Percentiles rank a stretch among this genome's conserved stretches.
phyloP scores from a whole-genome alignment of 2,797 vertebrate species.

The Threskiornis aethiopicus region DNA sequence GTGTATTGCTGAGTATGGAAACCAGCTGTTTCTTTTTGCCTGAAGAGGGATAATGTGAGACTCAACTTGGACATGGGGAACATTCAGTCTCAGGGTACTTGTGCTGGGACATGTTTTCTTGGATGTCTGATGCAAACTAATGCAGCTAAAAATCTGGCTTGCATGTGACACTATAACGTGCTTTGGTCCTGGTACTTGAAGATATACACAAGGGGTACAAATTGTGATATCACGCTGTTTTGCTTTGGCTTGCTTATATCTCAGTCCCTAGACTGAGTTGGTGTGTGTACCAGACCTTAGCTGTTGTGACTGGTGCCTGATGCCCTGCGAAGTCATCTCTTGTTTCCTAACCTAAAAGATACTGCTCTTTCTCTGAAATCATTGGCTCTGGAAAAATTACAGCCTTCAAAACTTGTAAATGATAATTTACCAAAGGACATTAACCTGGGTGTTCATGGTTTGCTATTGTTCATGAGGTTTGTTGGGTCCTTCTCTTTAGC shows the following conservation, averaged over 20 bases:
- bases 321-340: not conserved
- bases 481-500: not conserved
- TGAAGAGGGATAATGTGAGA: not conserved
- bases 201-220: not conserved
- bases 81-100: not conserved
- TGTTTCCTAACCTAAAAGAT: not conserved
- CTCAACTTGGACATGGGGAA: not conserved
- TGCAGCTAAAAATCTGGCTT: not conserved
- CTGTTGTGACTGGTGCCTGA: not conserved
- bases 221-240: not conserved
- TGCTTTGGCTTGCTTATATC: not conserved
- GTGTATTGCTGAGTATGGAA: not conserved
- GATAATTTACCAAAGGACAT: not conserved
- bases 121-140: not conserved
- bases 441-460: not conserved
- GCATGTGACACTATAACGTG: not conserved
- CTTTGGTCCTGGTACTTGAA: not conserved
- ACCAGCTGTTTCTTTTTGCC: not conserved
- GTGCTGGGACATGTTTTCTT: not conserved
- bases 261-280: not conserved
- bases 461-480: not conserved
- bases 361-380: not conserved
- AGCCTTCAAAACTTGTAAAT: not conserved
- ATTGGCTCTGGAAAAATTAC: not conserved
- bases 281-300: not conserved